Conservation (phyloP, 1,140 invertebrate genomes). For the Psilanteris sp. region DNA sequence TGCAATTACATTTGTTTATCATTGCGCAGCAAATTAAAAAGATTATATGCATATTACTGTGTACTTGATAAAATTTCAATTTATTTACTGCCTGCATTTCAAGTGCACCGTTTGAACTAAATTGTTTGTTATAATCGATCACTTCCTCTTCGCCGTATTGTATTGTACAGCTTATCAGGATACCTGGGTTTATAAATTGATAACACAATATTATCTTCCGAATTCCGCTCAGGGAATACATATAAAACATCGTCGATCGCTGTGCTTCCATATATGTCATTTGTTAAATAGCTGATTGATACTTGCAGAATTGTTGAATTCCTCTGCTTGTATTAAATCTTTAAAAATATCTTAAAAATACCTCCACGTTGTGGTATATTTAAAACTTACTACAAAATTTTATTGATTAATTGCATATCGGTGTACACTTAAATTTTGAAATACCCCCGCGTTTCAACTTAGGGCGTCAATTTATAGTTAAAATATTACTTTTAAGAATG, state of each 20-base stretch:
- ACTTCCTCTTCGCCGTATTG: slow-evolving; percentile 13
- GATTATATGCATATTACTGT: slow-evolving; percentile 15
- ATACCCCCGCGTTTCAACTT: too few species aligned
- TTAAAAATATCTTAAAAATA: too few species aligned
- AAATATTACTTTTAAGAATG: too few species aligned
- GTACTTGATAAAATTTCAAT: slow-evolving; percentile 28
- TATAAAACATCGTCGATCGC: not conserved
- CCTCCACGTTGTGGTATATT: too few species aligned
- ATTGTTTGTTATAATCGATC: slow-evolving; percentile 41
- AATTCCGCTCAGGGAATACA: not conserved
- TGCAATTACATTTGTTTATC: slow-evolving; percentile 29
- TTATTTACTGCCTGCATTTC: slow-evolving; percentile 24
- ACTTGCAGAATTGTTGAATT: too few species aligned
- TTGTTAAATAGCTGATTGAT: too few species aligned
- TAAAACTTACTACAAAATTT: too few species aligned
- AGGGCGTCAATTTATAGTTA: too few species aligned
- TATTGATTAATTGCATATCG: too few species aligned
- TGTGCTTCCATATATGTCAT: too few species aligned
- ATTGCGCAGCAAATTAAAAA: slow-evolving; percentile 34
- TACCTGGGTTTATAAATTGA: slow-evolving; percentile 18
- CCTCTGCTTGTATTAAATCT: too few species aligned
- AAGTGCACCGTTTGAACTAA: slow-evolving; percentile 16
- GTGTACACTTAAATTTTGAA: too few species aligned
- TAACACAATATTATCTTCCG: slow-evolving; percentile 13
- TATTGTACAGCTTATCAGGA: slow-evolving; percentile 20